Conservation (phyloP, 2,888 invertebrate genomes). For the Leptinotarsa rubiginosa region DNA sequence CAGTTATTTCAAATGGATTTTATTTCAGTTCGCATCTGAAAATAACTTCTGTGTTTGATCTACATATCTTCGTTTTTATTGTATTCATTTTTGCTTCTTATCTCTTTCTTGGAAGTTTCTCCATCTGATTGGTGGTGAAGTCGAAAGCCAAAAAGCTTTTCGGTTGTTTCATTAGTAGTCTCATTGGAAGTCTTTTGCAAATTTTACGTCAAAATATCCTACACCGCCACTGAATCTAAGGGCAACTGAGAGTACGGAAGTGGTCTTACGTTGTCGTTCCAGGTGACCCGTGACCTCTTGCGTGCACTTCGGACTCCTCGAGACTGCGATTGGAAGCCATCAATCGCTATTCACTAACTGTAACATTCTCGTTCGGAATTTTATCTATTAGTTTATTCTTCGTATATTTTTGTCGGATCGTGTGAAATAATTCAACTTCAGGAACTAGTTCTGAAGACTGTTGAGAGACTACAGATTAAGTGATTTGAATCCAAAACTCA, state of each 20-base stretch:
- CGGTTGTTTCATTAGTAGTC: too few relatives aligned
- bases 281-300: constrained; percentile 52
- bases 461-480: too few relatives aligned
- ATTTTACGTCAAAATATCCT: not conserved
- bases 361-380: constrained; percentile 22
- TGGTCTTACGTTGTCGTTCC: constrained; percentile 35
- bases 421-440: constrained; percentile 1
- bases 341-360: constrained; percentile 46
- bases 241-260: constrained; percentile 47
- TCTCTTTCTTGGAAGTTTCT: too few relatives aligned
- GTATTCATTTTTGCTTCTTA: too few relatives aligned
- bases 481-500: too few relatives aligned
- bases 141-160: too few relatives aligned
- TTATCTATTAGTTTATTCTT: constrained; percentile 7
- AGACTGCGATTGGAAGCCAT: constrained; percentile 49
- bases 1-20: too few relatives aligned
- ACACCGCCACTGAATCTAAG: constrained; percentile 3
- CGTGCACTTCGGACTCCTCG: constrained; percentile 52
- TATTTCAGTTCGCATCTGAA: too few relatives aligned
- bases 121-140: too few relatives aligned
- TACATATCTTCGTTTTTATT: too few relatives aligned
- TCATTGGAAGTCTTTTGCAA: not conserved
- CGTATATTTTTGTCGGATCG: not conserved
- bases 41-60: too few relatives aligned
- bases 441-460: too few relatives aligned